These are phyloP conservation scores for Cantharis lateralis DNA, from an alignment of 2,888 invertebrate species.

Conservation along the genomic window DNA sequence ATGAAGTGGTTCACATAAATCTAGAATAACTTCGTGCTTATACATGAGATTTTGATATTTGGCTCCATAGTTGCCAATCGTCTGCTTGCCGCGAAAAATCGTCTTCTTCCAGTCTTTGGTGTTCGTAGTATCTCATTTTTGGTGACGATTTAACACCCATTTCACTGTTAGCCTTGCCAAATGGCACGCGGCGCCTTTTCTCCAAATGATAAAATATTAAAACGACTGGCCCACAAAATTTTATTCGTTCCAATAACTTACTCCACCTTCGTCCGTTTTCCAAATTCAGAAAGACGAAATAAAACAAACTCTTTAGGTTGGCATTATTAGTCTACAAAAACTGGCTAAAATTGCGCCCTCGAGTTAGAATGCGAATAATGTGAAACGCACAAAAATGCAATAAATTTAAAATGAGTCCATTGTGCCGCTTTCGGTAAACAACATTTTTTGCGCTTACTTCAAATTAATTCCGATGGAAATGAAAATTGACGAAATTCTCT, in stretches of 20 bases:
- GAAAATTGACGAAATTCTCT: not conserved
- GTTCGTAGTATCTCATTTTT: conserved; percentile 29
- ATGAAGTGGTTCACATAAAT: conserved; percentile 44
- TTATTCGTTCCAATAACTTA: not conserved
- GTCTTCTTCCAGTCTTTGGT: conserved; percentile 33
- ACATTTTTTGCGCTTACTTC: not conserved
- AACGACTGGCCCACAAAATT: not conserved
- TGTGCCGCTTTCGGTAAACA: not conserved
- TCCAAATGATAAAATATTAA: conserved; percentile 9
- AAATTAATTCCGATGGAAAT: not conserved
- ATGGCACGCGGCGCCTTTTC: conserved; percentile 15
- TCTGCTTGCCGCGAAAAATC: conserved; percentile 24
- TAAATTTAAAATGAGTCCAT: not conserved
- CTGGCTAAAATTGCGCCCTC: not conserved
- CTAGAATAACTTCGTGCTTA: conserved; percentile 44
- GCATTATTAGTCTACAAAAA: not conserved
- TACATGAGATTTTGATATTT: conserved; percentile 47
- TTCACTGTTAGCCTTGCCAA: conserved; percentile 36
- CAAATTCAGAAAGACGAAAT: not conserved
- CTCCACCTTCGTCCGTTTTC: not conserved
- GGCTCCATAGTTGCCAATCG: conserved; percentile 43
- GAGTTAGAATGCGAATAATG: not conserved
- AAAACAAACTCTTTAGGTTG: not conserved
- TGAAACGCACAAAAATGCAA: not conserved
- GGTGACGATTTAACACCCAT: conserved; percentile 43